A percentile compares a stretch with the other conserved stretches of the same genome.
Evolutionary conservation across 2,888 invertebrate genomes (phyloP).

Genomic region (Buathra laborator): DNA sequence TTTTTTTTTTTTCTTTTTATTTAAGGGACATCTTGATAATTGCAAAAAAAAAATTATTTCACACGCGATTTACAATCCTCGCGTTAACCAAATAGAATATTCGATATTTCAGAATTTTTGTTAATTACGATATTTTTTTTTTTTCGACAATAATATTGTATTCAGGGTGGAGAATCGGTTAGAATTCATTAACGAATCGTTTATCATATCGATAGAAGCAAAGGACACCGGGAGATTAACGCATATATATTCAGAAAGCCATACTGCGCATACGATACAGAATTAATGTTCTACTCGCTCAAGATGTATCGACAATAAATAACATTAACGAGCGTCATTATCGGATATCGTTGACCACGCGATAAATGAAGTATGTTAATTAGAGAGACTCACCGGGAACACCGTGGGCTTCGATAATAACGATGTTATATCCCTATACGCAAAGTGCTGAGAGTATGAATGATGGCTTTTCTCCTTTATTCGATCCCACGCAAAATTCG

Average conservation of each 20-base stretch:
- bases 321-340: slow-evolving; percentile 46
- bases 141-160: neutral
- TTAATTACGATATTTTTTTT: neutral
- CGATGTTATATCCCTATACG: neutral
- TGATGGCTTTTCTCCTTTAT: slow-evolving; percentile 47
- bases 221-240: neutral
- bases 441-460: slow-evolving; percentile 36
- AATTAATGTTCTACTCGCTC: slow-evolving; percentile 45
- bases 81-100: neutral
- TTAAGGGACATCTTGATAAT: neutral
- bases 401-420: slow-evolving; percentile 16
- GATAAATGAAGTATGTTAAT: slow-evolving; percentile 56
- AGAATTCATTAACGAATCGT: neutral
- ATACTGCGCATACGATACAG: neutral
- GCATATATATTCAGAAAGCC: neutral
- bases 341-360: slow-evolving; percentile 42
- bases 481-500: slow-evolving; percentile 28
- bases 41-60: neutral
- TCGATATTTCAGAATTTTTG: neutral
- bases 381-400: slow-evolving; percentile 29
- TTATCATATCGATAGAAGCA: neutral
- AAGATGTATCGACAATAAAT: slow-evolving; percentile 57
- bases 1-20: neutral
- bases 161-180: neutral
- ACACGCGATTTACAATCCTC: too few relatives aligned